Conservation (phyloP, 2,888 invertebrate species). For the Leptarthrus brevirostris region DNA sequence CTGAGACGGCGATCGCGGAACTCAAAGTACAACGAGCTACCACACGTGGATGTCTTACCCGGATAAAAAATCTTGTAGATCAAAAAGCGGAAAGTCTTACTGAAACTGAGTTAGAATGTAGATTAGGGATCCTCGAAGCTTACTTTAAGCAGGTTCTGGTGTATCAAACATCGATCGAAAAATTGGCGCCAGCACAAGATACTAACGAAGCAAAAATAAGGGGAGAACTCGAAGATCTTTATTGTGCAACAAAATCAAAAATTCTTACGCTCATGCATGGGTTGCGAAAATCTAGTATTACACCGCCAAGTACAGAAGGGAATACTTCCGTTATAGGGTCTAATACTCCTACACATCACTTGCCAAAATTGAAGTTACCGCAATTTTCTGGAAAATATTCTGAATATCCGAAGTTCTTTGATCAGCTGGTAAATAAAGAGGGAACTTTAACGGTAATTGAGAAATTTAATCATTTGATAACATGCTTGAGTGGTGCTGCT, state of each 20-base stretch:
- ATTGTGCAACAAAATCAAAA: too few species aligned
- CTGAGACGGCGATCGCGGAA: too few species aligned
- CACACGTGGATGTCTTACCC: conserved; percentile 48
- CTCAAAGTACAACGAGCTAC: too few species aligned
- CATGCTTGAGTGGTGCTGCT: background rate
- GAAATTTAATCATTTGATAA: background rate
- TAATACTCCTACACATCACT: background rate
- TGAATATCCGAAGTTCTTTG: background rate
- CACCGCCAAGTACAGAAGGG: conserved; percentile 12
- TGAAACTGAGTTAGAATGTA: too few species aligned
- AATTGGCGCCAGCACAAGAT: conserved; percentile 3
- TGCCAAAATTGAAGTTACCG: background rate
- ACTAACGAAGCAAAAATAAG: conserved; percentile 30
- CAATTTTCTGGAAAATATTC: background rate
- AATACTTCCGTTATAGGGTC: conserved; percentile 42
- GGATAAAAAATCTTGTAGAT: conserved; percentile 50
- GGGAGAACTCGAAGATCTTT: conserved; percentile 49
- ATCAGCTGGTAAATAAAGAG: background rate
- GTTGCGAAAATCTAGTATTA: conserved; percentile 32
- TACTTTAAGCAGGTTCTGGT: conserved; percentile 53
- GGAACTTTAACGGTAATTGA: background rate
- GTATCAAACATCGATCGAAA: conserved; percentile 52
- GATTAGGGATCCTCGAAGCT: conserved; percentile 53
- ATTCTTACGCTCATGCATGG: conserved; percentile 46
- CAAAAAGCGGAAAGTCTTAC: too few species aligned